These are phyloP conservation scores for Leucoraja ocellata DNA, from an alignment of 2,797 vertebrate species.

Conservation along the genomic window DNA sequence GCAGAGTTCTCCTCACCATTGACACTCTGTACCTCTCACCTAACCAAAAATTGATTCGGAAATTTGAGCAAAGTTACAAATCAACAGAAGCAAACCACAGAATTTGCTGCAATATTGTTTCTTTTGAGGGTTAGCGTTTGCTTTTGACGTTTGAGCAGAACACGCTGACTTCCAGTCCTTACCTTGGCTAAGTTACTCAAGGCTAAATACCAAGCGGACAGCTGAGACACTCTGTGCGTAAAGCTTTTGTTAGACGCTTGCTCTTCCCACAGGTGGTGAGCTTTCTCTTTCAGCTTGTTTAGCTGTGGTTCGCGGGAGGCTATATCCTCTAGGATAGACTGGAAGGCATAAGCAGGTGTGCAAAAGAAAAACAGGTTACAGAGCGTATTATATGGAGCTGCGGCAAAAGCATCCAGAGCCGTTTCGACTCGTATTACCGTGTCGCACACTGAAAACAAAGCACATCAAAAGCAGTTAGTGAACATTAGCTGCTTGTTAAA, in stretches of 20 bases:
- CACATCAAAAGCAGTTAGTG: not conserved
- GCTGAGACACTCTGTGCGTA: conserved; percentile 90
- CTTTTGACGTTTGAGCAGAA: not conserved
- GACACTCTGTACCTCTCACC: too few relatives aligned
- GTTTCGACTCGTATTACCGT: not conserved
- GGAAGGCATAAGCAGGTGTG: conserved; percentile 74
- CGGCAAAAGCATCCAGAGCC: conserved; percentile 41
- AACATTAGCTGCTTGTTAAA: not conserved
- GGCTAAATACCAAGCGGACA: conserved; percentile 87
- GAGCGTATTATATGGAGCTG: conserved; percentile 32
- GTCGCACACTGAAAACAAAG: not conserved
- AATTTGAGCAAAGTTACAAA: not conserved
- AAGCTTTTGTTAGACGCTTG: conserved; percentile 91
- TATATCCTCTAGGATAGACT: conserved; percentile 95
- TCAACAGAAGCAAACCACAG: conserved; percentile 21
- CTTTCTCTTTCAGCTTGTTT: conserved; percentile 82
- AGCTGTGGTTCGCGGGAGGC: conserved; percentile 79
- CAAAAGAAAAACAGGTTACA: conserved; percentile 57
- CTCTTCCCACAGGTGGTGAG: conserved; percentile 89
- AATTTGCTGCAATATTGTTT: not conserved
- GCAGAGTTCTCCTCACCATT: too few relatives aligned
- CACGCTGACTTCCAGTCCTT: conserved; percentile 51
- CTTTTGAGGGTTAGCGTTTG: not conserved
- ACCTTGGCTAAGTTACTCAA: conserved; percentile 95
- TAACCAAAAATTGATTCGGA: too few relatives aligned